Percentiles rank a stretch among this genome's conserved stretches.
Evolutionary conservation across 2,888 invertebrate species (phyloP).

Genomic region (Phortica okadai): DNA sequence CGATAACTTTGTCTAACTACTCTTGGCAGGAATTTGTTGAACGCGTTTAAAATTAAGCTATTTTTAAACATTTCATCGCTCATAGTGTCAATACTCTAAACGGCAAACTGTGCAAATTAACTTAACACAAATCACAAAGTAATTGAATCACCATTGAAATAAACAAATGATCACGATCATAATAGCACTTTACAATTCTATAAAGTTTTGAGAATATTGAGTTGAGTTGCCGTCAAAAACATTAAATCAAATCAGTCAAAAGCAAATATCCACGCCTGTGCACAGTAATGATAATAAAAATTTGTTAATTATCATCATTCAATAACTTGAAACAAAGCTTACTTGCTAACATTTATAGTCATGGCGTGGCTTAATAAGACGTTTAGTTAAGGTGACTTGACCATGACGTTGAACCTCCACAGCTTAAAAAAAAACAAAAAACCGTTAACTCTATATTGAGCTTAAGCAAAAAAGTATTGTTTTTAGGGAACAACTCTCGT

Average conservation of each 20-base stretch:
- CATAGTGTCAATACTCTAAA: not conserved
- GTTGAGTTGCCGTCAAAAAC: not conserved
- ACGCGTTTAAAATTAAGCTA: not conserved
- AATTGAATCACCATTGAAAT: no score
- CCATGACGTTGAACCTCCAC: no score
- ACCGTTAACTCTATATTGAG: no score
- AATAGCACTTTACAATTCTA: no score
- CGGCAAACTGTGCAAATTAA: no score
- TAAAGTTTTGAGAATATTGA: not conserved
- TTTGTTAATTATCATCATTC: not conserved
- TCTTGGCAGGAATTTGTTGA: not conserved
- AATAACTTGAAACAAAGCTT: not conserved
- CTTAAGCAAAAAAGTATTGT: no score
- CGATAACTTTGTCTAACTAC: not conserved
- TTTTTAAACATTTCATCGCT: conserved; percentile 2
- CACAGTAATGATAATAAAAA: not conserved
- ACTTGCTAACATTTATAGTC: not conserved
- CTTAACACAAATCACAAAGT: no score
- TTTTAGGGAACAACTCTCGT: no score
- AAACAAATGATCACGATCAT: no score
- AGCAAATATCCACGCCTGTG: not conserved
- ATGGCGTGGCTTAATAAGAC: not conserved
- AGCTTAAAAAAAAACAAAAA: no score
- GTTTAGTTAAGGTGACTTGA: no score
- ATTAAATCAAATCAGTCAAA: not conserved